These are phyloP conservation scores for Cranoglanis bouderius DNA, from an alignment of 2,113 vertebrate genomes.

Conservation along the genomic window DNA sequence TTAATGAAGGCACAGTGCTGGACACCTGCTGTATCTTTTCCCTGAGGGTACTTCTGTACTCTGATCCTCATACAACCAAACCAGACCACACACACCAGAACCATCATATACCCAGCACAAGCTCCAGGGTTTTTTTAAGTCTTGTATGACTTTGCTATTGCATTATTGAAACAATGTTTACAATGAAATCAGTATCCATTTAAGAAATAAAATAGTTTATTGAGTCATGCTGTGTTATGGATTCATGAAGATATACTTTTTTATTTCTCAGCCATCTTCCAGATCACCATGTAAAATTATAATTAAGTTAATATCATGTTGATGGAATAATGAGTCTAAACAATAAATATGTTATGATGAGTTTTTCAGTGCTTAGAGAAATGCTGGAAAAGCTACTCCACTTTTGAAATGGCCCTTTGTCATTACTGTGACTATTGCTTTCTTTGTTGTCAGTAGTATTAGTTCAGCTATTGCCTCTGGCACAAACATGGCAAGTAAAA, in stretches of 20 bases:
- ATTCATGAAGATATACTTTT: slow-evolving; percentile 10
- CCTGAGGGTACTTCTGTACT: slow-evolving; percentile 12
- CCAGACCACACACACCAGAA: not conserved
- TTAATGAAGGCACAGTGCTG: slow-evolving; percentile 3
- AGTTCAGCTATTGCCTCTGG: slow-evolving; percentile 27
- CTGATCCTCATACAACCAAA: slow-evolving; percentile 22
- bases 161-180: slow-evolving; percentile 24
- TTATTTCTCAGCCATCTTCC: not conserved
- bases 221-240: slow-evolving; percentile 17
- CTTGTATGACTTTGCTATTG: slow-evolving; percentile 26
- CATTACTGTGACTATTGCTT: slow-evolving; percentile 26
- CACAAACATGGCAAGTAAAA: slow-evolving; percentile 19
- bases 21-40: slow-evolving; percentile 30
- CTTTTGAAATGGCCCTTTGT: not conserved
- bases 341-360: not conserved
- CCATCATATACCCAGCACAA: not conserved
- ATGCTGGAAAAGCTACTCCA: not conserved
- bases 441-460: slow-evolving; percentile 21
- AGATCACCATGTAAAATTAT: not conserved
- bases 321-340: not conserved
- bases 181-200: slow-evolving; percentile 18
- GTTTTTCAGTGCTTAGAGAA: not conserved
- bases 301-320: not conserved
- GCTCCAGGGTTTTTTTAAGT: not conserved
- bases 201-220: slow-evolving; percentile 9